Percentiles rank a stretch among this genome's conserved stretches.
Evolutionary conservation across 2,797 vertebrate species (phyloP).

Genomic region (Antennarius maculatus): DNA sequence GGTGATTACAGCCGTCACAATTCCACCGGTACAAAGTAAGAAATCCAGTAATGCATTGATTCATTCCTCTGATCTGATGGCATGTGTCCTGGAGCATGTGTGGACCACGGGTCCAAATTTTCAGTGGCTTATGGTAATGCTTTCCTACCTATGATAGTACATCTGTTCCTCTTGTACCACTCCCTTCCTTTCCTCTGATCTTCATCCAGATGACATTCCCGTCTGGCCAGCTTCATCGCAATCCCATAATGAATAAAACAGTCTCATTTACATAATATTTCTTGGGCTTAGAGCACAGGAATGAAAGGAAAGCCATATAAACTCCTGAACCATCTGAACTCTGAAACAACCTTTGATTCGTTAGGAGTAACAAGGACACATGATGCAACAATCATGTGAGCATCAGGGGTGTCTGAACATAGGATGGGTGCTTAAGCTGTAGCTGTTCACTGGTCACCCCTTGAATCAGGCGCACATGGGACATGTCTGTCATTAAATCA

Average conservation of each 20-base stretch:
- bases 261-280: conserved; percentile 65
- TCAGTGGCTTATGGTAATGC: conserved; percentile 70
- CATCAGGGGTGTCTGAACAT: no score
- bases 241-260: conserved; percentile 47
- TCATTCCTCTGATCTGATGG: conserved; percentile 28
- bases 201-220: conserved; percentile 86
- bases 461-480: no score
- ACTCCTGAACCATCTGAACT: conserved; percentile 52
- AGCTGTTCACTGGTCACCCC: not conserved
- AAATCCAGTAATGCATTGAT: conserved; percentile 16
- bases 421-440: not conserved
- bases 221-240: conserved; percentile 72
- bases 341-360: conserved; percentile 18
- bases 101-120: conserved; percentile 15
- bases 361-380: not conserved
- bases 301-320: conserved; percentile 33
- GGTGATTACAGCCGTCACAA: conserved; percentile 37
- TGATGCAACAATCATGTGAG: no score
- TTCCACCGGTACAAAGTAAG: conserved; percentile 12
- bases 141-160: conserved; percentile 75
- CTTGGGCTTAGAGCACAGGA: conserved; percentile 19
- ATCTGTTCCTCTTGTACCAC: conserved; percentile 74
- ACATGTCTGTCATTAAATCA: no score
- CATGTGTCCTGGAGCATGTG: conserved; percentile 17
- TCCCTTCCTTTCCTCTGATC: conserved; percentile 76